Conservation (phyloP, 2,888 invertebrate species). For the Calameuta pallipes region DNA sequence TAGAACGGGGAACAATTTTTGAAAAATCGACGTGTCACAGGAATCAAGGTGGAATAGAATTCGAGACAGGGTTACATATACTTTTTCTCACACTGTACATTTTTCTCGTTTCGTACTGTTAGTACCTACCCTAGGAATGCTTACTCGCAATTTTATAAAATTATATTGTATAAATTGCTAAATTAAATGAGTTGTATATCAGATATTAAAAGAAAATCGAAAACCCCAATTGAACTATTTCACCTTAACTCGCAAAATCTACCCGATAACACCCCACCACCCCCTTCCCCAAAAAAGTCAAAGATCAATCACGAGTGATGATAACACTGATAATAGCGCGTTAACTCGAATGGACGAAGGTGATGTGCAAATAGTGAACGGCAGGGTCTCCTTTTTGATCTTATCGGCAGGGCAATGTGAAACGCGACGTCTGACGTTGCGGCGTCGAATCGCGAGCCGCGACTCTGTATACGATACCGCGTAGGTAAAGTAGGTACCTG, state of each 20-base stretch:
- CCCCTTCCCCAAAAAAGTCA: neutral
- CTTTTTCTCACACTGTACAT: conserved; percentile 11
- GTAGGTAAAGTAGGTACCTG: conserved; percentile 67
- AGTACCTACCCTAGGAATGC: neutral
- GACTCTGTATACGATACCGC: conserved; percentile 65
- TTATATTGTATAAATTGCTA: neutral
- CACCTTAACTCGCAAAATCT: neutral
- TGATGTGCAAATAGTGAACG: neutral
- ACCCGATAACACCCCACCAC: neutral
- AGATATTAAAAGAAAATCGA: neutral
- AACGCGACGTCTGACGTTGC: conserved; percentile 61
- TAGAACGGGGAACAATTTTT: neutral
- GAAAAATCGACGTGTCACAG: neutral
- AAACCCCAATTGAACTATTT: neutral
- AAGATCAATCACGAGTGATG: neutral
- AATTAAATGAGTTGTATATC: neutral
- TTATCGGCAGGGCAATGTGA: conserved; percentile 59
- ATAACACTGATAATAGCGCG: neutral
- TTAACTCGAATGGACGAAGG: neutral
- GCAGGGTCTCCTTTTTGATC: neutral
- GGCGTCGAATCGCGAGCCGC: conserved; percentile 60
- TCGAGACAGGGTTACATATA: neutral
- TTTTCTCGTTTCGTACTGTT: neutral
- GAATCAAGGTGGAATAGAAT: conserved; percentile 5
- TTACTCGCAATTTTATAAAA: neutral